Percentiles rank a stretch among this genome's conserved stretches.
Conservation (phyloP, 2,797 vertebrate genomes). For the Falco biarmicus region DNA sequence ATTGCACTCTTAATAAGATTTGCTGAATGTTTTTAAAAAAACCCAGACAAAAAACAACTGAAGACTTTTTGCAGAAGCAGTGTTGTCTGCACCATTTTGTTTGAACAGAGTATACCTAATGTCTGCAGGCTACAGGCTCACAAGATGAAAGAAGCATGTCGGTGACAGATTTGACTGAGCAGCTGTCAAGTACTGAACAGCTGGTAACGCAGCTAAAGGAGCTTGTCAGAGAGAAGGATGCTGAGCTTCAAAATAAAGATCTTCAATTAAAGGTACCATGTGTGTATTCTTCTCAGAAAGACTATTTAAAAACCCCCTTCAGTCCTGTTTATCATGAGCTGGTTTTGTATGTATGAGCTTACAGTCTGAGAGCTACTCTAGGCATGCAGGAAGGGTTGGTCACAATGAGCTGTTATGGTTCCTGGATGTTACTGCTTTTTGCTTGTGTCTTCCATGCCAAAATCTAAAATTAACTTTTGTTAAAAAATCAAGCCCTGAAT, state of each 20-base stretch:
- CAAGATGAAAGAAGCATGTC: constrained; percentile 27
- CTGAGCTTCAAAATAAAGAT: constrained; percentile 81
- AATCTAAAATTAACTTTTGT: neutral
- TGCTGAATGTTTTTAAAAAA: neutral
- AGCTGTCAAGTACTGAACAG: constrained; percentile 84
- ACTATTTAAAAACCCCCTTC: neutral
- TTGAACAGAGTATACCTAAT: neutral
- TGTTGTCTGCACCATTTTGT: neutral
- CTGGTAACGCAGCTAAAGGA: constrained; percentile 89
- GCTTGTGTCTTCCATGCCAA: neutral
- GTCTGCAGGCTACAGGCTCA: constrained; percentile 69
- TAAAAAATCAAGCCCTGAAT: neutral
- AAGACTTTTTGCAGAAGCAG: neutral
- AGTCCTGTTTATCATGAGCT: neutral
- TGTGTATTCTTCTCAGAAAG: neutral
- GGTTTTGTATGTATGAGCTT: neutral
- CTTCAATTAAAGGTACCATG: constrained; percentile 85
- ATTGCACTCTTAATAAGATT: neutral
- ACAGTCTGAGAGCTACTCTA: neutral
- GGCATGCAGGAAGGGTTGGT: neutral
- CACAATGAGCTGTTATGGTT: neutral
- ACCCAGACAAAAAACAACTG: neutral
- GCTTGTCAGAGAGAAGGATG: constrained; percentile 88
- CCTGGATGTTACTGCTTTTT: neutral
- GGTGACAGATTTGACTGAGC: constrained; percentile 81